Conservation (phyloP, 2,113 vertebrate genomes). For the pig (Sus scrofa) region T2T-Sscrofa CM000819.6:69005501-69006000, state of each 20-base stretch:
- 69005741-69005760: too few relatives aligned
- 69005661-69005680: conserved; percentile 9
- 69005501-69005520: background rate
- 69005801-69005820: too few relatives aligned
- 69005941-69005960: background rate
- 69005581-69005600: background rate
- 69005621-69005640: background rate
- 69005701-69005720: too few relatives aligned
- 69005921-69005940: background rate
- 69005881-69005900: background rate
- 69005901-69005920: conserved; percentile 24
- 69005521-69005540: background rate
- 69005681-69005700: too few relatives aligned
- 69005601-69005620: background rate
- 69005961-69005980: conserved; percentile 2
- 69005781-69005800: too few relatives aligned
- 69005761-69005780: too few relatives aligned
- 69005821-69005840: too few relatives aligned
- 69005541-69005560: background rate
- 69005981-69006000: too few relatives aligned
- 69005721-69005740: too few relatives aligned
- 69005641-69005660: conserved; percentile 1
- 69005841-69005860: too few relatives aligned
- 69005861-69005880: too few relatives aligned
- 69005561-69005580: background rate